Conservation (phyloP, 2,113 vertebrate genomes). For the Cricetomys ansorgei region DNA sequence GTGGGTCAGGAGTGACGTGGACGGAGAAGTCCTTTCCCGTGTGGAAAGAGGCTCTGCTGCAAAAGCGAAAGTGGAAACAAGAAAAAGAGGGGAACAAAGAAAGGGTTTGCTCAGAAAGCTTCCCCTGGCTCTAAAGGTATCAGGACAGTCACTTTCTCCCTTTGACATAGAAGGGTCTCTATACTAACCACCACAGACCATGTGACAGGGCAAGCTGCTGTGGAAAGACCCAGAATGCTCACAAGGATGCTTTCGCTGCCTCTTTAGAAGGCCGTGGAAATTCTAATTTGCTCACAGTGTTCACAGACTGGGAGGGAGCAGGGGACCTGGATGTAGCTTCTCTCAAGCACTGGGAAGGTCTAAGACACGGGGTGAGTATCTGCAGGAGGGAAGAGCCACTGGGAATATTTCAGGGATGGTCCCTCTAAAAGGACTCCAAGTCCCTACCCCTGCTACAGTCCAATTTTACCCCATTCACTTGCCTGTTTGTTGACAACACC, state of each 20-base stretch:
- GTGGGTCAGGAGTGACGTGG: accelerated
- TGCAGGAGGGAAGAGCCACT: neutral
- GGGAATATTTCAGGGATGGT: neutral
- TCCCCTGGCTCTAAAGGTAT: neutral
- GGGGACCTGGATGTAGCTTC: neutral
- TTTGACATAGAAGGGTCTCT: no score
- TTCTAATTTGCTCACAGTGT: neutral
- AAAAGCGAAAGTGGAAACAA: neutral
- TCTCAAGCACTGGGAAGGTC: neutral
- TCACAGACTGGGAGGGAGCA: neutral
- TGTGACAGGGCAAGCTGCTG: neutral
- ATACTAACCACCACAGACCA: neutral
- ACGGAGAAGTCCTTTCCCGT: neutral
- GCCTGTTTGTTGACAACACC: neutral
- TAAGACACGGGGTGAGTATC: neutral
- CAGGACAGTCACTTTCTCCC: neutral
- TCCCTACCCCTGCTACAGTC: accelerated
- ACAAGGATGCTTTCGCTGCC: neutral
- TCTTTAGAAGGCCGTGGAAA: neutral
- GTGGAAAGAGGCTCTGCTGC: neutral
- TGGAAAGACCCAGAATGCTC: neutral
- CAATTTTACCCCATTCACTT: accelerated
- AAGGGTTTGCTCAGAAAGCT: neutral
- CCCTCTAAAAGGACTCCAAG: neutral
- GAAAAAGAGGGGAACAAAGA: neutral